These are phyloP conservation scores for Plebejus anna DNA, from an alignment of 2,888 invertebrate genomes.

Conservation along the genomic window DNA sequence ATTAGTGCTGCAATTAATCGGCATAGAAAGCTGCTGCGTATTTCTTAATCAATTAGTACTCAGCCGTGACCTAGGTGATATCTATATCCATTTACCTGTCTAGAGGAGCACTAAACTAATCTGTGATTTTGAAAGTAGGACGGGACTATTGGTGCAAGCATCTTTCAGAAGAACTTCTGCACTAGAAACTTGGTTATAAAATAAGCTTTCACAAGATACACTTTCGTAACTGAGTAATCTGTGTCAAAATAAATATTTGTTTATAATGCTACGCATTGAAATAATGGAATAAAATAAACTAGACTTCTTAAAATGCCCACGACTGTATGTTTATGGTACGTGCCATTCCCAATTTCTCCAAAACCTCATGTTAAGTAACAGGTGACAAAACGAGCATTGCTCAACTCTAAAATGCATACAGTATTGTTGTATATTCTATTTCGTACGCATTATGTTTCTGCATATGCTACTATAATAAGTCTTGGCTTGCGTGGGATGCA, in stretches of 20 bases:
- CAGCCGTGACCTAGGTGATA: conserved; percentile 45
- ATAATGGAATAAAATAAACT: conserved; percentile 16
- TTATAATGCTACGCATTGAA: not conserved
- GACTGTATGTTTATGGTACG: not conserved
- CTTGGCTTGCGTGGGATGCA: not conserved
- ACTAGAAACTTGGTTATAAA: conserved; percentile 11
- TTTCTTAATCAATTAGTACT: conserved; percentile 35
- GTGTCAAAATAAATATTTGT: conserved; percentile 24
- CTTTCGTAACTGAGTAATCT: conserved; percentile 1
- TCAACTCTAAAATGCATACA: not conserved
- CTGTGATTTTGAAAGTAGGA: conserved; percentile 54
- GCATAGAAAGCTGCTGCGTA: conserved; percentile 28
- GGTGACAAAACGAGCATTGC: conserved; percentile 1
- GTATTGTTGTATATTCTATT: conserved; percentile 11
- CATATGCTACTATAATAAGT: not conserved
- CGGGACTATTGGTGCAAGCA: conserved; percentile 44
- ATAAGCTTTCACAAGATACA: conserved; percentile 17
- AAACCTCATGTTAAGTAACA: conserved; percentile 23
- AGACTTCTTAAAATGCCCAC: conserved; percentile 20
- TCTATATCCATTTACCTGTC: conserved; percentile 53
- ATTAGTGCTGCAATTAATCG: not conserved
- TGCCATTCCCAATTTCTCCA: conserved; percentile 19
- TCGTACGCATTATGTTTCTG: not conserved
- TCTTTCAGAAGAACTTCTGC: conserved; percentile 6
- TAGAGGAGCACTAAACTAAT: conserved; percentile 54